A percentile compares a stretch with the other conserved stretches of the same genome.
phyloP scores from a whole-genome alignment of 2,797 vertebrate species.

The Sebastes diploproa region DNA sequence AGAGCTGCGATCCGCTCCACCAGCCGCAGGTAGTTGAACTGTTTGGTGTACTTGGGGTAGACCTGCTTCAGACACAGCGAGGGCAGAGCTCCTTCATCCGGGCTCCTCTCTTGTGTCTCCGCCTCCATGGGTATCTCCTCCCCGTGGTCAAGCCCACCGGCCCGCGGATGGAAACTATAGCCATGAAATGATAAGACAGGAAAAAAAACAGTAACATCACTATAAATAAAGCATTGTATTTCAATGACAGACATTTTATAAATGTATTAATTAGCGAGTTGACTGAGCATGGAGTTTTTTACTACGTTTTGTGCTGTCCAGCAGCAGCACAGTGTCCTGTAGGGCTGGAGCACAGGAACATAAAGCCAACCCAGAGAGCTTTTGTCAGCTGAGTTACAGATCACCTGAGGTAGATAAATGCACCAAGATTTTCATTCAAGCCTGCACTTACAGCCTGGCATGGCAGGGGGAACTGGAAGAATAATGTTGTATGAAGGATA shows the following conservation, averaged over 20 bases:
- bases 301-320: neutral
- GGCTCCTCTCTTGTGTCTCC: slow-evolving; percentile 19
- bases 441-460: slow-evolving; percentile 12
- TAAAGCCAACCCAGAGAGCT: slow-evolving; percentile 12
- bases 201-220: neutral
- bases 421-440: slow-evolving; percentile 23
- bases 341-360: neutral
- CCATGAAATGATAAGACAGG: neutral
- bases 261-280: neutral
- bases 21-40: slow-evolving; percentile 90
- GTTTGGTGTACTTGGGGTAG: slow-evolving; percentile 94
- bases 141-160: neutral
- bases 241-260: neutral
- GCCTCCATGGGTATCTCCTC: slow-evolving; percentile 65
- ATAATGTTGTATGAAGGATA: slow-evolving; percentile 21
- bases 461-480: slow-evolving; percentile 5
- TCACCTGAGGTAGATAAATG: slow-evolving; percentile 33
- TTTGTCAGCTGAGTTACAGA: slow-evolving; percentile 31
- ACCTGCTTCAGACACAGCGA: slow-evolving; percentile 94
- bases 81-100: slow-evolving; percentile 69
- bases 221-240: neutral
- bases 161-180: slow-evolving; percentile 71
- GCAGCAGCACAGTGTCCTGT: neutral
- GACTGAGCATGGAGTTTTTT: neutral
- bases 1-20: slow-evolving; percentile 90